A percentile compares a stretch with the other conserved stretches of the same genome.
phyloP scores from a whole-genome alignment of 2,888 invertebrate species.

The Mesorhabditis sp. region DNA sequence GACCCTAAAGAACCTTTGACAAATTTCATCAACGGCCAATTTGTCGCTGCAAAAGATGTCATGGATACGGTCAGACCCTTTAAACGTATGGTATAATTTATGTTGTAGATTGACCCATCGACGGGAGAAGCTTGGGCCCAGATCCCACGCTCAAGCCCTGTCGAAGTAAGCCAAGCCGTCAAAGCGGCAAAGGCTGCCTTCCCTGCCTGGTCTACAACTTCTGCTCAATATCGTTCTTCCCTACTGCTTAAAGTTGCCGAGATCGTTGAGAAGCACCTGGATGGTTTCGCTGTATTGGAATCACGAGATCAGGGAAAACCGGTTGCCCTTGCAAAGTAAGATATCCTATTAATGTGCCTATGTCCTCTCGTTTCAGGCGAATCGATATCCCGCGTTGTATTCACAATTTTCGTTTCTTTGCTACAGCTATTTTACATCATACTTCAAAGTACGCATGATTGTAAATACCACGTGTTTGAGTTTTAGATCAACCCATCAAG shows the following conservation, averaged over 20 bases:
- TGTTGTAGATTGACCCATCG: constrained; percentile 51
- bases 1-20: constrained; percentile 19
- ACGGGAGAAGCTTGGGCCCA: constrained; percentile 17
- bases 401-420: constrained; percentile 65
- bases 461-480: background rate
- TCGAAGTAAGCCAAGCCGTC: constrained; percentile 60
- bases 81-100: constrained; percentile 36
- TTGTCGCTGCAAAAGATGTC: constrained; percentile 18
- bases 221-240: constrained; percentile 59
- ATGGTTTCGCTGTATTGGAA: constrained; percentile 63
- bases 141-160: constrained; percentile 61
- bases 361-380: constrained; percentile 16
- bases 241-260: constrained; percentile 63
- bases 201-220: constrained; percentile 62
- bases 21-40: constrained; percentile 38
- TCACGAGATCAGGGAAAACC: constrained; percentile 66
- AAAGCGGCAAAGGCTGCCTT: constrained; percentile 62
- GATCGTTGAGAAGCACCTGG: constrained; percentile 61
- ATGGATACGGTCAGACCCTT: constrained; percentile 41
- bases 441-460: constrained; percentile 15
- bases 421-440: constrained; percentile 60
- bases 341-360: background rate
- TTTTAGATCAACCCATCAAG: constrained; percentile 46
- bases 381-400: constrained; percentile 65
- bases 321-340: constrained; percentile 56